These are phyloP conservation scores for Uromys caudimaculatus DNA, from an alignment of 2,797 vertebrate species.

Conservation along the genomic window DNA sequence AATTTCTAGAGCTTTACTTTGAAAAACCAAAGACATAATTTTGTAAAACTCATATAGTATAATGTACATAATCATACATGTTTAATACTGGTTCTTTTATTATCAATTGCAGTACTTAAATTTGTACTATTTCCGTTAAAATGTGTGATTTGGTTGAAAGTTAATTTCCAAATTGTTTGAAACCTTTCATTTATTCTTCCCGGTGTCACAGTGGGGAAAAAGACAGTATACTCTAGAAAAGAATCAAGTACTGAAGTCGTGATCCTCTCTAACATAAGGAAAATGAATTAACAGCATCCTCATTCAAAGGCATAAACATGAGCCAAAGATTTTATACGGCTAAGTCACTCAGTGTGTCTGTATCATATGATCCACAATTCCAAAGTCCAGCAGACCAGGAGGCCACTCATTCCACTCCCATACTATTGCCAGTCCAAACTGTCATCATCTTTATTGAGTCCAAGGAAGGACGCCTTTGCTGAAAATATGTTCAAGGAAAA, in stretches of 20 bases:
- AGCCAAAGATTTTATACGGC: background rate
- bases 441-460: background rate
- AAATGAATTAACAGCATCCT: background rate
- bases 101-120: background rate
- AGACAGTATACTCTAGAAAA: background rate
- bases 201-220: background rate
- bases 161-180: background rate
- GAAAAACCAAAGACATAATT: background rate
- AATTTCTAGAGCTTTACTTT: background rate
- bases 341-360: background rate
- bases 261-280: background rate
- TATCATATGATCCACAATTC: background rate
- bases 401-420: background rate
- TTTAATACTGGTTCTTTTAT: background rate
- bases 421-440: background rate
- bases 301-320: background rate
- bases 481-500: background rate
- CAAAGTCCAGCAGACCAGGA: background rate
- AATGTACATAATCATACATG: background rate
- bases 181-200: background rate
- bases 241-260: background rate
- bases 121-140: slow-evolving; percentile 19
- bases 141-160: background rate
- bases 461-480: background rate
- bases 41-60: background rate